Evolutionary conservation across 2,797 vertebrate genomes (phyloP).

Genomic region (Megalops cyprinoides): DNA sequence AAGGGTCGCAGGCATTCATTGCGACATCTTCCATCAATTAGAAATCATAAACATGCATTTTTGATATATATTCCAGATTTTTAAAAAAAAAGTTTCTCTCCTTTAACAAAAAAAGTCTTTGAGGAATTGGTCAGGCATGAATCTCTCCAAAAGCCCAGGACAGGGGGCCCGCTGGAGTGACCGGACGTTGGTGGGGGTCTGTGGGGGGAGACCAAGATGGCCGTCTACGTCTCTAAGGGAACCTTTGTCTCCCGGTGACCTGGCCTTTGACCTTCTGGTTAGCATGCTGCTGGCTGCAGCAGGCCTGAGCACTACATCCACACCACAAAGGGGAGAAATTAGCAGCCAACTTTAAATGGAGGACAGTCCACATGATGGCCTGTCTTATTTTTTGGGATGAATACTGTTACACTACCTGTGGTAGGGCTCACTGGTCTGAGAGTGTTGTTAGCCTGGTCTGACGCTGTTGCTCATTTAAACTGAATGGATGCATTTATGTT

Average conservation of each 20-base stretch:
- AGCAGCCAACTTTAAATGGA: neutral
- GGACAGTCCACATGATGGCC: neutral
- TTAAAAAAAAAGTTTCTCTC: neutral
- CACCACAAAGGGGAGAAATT: constrained; percentile 32
- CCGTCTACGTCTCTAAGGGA: constrained; percentile 77
- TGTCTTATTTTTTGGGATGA: neutral
- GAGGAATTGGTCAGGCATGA: constrained; percentile 26
- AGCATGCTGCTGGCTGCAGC: constrained; percentile 72
- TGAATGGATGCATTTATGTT: too few species aligned
- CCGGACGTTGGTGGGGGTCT: constrained; percentile 58
- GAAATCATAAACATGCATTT: neutral
- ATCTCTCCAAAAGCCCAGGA: constrained; percentile 39
- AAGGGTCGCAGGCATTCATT: neutral
- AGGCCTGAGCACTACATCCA: constrained; percentile 58
- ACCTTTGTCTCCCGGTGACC: constrained; percentile 82
- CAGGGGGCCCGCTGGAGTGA: constrained; percentile 53
- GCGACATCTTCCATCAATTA: neutral
- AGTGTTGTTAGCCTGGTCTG: too few species aligned
- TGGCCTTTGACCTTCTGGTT: constrained; percentile 80
- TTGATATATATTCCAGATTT: neutral
- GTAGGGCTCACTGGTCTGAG: too few species aligned
- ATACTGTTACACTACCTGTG: too few species aligned
- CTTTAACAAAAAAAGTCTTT: constrained; percentile 13
- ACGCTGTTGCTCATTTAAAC: too few species aligned
- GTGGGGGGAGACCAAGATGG: constrained; percentile 67